Conservation (phyloP, 2,113 vertebrate genomes). For the Xiphorhynchus elegans region DNA sequence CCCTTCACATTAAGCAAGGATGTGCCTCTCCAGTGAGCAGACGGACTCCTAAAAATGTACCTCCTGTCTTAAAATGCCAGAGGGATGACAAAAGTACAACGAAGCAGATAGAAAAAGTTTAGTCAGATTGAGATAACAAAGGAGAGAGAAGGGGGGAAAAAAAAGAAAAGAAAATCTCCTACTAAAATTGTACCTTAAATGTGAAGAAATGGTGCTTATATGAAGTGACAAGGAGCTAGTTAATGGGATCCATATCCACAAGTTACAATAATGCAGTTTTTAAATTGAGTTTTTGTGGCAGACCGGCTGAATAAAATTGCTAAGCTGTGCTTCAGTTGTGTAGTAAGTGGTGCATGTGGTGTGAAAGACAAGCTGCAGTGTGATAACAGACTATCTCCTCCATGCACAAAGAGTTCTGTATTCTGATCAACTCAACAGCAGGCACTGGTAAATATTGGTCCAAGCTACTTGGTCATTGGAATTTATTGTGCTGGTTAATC, state of each 20-base stretch:
- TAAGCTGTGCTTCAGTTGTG: conserved; percentile 56
- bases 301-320: conserved; percentile 39
- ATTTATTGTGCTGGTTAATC: conserved; percentile 25
- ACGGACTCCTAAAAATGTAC: not conserved
- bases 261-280: conserved; percentile 51
- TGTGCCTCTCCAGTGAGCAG: not conserved
- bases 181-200: conserved; percentile 41
- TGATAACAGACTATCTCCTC: conserved; percentile 62
- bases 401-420: conserved; percentile 44
- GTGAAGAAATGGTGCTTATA: conserved; percentile 19
- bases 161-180: not conserved
- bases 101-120: conserved; percentile 8
- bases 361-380: conserved; percentile 22
- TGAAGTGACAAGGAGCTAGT: conserved; percentile 44
- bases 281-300: conserved; percentile 64
- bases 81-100: not conserved
- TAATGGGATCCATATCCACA: conserved; percentile 58
- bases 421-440: conserved; percentile 39
- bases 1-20: not conserved
- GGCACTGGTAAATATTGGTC: conserved; percentile 32
- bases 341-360: conserved; percentile 50
- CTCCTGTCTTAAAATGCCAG: not conserved
- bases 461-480: conserved; percentile 12
- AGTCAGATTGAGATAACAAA: conserved; percentile 21
- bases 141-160: not conserved